Percentiles rank a stretch among this genome's conserved stretches.
Conservation (phyloP, 1,140 invertebrate genomes). For the Sinella curviseta region DNA sequence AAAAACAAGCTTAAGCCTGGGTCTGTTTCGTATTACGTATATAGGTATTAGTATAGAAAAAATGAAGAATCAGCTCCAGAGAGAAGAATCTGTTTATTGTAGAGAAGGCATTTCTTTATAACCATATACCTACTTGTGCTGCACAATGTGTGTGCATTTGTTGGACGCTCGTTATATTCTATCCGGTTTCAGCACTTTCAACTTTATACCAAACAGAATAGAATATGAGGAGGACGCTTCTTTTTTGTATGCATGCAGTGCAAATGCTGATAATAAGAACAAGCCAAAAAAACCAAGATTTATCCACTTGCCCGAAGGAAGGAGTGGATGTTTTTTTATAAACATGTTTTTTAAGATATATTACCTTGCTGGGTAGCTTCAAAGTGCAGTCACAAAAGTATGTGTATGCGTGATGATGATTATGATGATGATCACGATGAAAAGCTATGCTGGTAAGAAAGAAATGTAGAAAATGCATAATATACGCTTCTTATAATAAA, state of each 20-base stretch:
- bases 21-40: neutral
- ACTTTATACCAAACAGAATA: neutral
- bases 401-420: neutral
- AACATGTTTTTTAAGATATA: slow-evolving; percentile 26
- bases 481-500: neutral
- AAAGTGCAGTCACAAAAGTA: slow-evolving; percentile 1
- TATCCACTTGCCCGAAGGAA: slow-evolving; percentile 24
- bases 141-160: neutral
- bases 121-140: neutral
- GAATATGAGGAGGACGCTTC: neutral
- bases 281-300: slow-evolving; percentile 19
- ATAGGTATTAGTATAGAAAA: neutral
- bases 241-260: neutral
- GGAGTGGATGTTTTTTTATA: slow-evolving; percentile 13
- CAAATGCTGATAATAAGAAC: slow-evolving; percentile 20
- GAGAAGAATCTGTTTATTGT: neutral
- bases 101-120: neutral
- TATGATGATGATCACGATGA: neutral
- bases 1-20: neutral
- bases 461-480: neutral
- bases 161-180: neutral
- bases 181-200: neutral
- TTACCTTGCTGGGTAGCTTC: neutral
- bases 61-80: neutral
- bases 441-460: neutral